Base-by-base conservation (phyloP, 2,888 invertebrate species). In the Melanophora roralis region DNA sequence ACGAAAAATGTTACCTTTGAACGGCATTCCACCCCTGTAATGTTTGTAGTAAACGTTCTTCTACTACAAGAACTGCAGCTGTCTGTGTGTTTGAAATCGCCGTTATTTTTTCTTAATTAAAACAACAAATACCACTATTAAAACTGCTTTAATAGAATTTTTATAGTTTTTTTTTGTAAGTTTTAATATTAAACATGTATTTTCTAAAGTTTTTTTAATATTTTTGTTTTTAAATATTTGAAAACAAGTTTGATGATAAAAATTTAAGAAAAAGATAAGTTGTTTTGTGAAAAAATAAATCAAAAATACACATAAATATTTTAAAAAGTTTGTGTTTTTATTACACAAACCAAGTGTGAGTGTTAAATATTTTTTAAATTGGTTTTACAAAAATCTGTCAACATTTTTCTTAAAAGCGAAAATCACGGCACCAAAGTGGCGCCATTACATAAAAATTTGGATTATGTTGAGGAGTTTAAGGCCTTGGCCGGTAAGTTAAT, bases 381-480 rank as follows among this genome's bases (percentile, higher is more conserved):
- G 34, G 34, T 55, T 40, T 45, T 49, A n/a, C 19, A 47, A 57
- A 73, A 82, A 62, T 45, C 59, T 45, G 55, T 77, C 86, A 86
- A 85, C 40, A 87, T 86, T 86, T 87, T 84, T 82, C 81, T 86
- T 32, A 85, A 85, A 84, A 82, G 83, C 78, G 79, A 67, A 55
- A 80, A 84, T 32, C 83, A 85, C 88, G 85, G 88, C 87, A 84
- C 84, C 85, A 87, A 85, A 82, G 86, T 87, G 87, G 87, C 87
- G 86, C 87, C 87, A 84, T 85, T 88, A 84, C 86, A 87, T 57
- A 88, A 86, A 68, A 86, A 88, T 82, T 84, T 88, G 85, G 88
- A 88, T 86, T 88, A 87, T 83, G 86, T 88, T n/a, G 87, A 88
- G 87, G 87, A 88, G 83, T 88, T 88, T 68, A 85, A 85, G 72